Conservation (phyloP, 1,140 invertebrate genomes). For the Cephus cinctus region DNA sequence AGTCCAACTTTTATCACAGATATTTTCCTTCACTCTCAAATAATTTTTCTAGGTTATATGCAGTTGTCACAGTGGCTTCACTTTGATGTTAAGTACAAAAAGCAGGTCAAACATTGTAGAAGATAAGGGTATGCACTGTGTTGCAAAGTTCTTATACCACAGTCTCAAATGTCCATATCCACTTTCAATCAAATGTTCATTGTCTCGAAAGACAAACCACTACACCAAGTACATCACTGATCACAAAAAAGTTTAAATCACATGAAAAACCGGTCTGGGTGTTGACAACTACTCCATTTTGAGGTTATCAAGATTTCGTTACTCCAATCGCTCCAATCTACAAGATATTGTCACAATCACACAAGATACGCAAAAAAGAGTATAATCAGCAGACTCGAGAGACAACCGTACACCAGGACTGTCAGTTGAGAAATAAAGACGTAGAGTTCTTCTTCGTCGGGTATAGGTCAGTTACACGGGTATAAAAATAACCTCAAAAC, state of each 20-base stretch:
- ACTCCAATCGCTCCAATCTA: neutral
- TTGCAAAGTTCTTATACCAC: too few relatives aligned
- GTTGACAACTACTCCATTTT: too few relatives aligned
- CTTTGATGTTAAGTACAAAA: slow-evolving; percentile 15
- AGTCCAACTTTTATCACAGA: slow-evolving; percentile 19
- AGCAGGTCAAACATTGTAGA: slow-evolving; percentile 9
- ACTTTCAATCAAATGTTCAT: too few relatives aligned
- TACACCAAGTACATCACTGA: too few relatives aligned
- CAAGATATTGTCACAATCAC: neutral
- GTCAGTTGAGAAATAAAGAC: slow-evolving; percentile 36
- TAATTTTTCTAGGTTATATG: slow-evolving; percentile 5
- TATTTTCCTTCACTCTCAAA: slow-evolving; percentile 4
- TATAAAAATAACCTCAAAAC: slow-evolving; percentile 47
- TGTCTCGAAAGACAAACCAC: too few relatives aligned
- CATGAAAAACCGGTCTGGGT: too few relatives aligned
- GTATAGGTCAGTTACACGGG: slow-evolving; percentile 43
- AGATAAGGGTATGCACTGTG: too few relatives aligned
- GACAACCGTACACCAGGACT: slow-evolving; percentile 19
- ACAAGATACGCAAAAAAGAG: neutral
- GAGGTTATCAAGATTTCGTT: too few relatives aligned
- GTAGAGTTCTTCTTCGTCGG: slow-evolving; percentile 10
- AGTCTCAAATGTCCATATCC: too few relatives aligned
- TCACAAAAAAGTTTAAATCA: too few relatives aligned
- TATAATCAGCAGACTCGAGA: neutral
- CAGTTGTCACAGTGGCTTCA: slow-evolving; percentile 28